Evolutionary conservation across 1,140 invertebrate genomes (phyloP).

Genomic region (Aphelinus atriplicis): DNA sequence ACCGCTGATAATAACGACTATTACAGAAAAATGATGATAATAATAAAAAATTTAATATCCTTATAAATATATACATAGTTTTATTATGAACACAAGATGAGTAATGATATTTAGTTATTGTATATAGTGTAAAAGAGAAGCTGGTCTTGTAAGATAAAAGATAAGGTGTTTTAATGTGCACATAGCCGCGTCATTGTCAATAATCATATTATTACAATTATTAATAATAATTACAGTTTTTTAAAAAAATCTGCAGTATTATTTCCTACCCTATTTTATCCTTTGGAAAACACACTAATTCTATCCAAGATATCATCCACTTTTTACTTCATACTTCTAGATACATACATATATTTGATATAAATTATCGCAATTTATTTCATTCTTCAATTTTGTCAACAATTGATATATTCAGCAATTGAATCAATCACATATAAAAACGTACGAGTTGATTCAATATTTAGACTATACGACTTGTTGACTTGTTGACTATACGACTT

Average conservation of each 20-base stretch:
- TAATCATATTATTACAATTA: conserved; percentile 66
- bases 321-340: neutral
- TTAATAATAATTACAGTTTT: conserved; percentile 68
- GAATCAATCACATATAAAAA: too few relatives aligned
- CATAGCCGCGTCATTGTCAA: conserved; percentile 69
- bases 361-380: neutral
- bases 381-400: too few relatives aligned
- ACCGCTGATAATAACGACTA: conserved; percentile 47
- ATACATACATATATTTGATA: neutral
- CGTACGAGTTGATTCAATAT: too few relatives aligned
- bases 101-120: conserved; percentile 65
- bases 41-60: conserved; percentile 58
- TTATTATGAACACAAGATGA: conserved; percentile 61
- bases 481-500: too few relatives aligned
- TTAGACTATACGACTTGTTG: too few relatives aligned
- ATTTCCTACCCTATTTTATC: conserved; percentile 17
- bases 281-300: too few relatives aligned
- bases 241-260: conserved; percentile 41
- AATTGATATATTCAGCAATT: too few relatives aligned
- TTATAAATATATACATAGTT: conserved; percentile 60
- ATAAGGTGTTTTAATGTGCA: conserved; percentile 71
- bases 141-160: conserved; percentile 70
- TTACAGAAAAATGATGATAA: conserved; percentile 45
- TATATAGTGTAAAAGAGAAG: conserved; percentile 69
- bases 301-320: neutral